Conservation (phyloP, 2,113 vertebrate genomes). For the Cyrtonyx montezumae region DNA sequence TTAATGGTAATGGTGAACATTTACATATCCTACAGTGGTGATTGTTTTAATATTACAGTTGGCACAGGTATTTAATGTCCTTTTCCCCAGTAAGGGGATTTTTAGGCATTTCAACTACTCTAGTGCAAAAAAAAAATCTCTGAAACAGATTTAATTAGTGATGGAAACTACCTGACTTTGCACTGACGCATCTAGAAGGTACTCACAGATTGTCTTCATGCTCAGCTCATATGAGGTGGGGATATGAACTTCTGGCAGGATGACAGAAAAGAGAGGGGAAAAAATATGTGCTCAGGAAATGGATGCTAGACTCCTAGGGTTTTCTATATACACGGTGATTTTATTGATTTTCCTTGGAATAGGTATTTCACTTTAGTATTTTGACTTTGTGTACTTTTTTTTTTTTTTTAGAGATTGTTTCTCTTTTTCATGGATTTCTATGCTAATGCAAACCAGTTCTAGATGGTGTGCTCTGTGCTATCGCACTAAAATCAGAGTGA, state of each 20-base stretch:
- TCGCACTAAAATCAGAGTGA: background rate
- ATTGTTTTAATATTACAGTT: background rate
- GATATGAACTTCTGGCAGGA: background rate
- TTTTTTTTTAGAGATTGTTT: background rate
- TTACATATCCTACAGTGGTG: background rate
- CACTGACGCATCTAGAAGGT: background rate
- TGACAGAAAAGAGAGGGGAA: background rate
- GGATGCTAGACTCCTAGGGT: background rate
- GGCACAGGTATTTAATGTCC: background rate
- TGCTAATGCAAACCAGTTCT: background rate
- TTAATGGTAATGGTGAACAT: background rate
- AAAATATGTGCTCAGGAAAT: slow-evolving; percentile 12
- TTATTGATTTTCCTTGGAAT: background rate
- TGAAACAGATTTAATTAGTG: background rate
- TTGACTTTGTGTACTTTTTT: background rate
- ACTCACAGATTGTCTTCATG: background rate
- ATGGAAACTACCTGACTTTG: background rate
- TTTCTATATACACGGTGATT: background rate
- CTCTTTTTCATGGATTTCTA: background rate
- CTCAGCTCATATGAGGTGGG: background rate
- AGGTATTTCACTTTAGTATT: background rate
- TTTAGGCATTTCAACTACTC: background rate
- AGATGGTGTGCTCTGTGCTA: background rate
- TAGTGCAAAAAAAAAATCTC: background rate
- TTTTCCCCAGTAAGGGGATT: background rate